These are phyloP conservation scores for Macropis europaea DNA, from an alignment of 2,888 invertebrate species.

Conservation along the genomic window DNA sequence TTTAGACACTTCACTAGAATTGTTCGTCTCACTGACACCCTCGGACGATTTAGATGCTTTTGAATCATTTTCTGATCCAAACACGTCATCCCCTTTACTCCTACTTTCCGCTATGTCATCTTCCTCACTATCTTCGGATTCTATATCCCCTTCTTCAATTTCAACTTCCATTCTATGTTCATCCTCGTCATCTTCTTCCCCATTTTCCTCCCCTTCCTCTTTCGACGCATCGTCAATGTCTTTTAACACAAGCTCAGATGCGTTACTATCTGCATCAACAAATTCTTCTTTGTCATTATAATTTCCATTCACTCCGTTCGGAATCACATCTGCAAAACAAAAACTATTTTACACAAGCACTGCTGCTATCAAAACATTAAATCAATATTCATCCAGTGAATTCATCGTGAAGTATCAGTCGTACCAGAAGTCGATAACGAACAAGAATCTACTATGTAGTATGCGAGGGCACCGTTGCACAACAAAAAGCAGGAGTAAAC, in stretches of 20 bases:
- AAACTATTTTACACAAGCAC: constrained; percentile 5
- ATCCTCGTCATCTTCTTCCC: constrained; percentile 62
- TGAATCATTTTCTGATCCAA: constrained; percentile 52
- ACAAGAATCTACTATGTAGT: too few species aligned
- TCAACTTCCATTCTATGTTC: constrained; percentile 54
- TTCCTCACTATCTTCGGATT: constrained; percentile 57
- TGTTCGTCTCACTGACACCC: constrained; percentile 82
- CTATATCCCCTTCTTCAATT: constrained; percentile 45
- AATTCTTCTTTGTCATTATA: constrained; percentile 72
- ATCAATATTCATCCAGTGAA: too few species aligned
- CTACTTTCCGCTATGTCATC: constrained; percentile 60
- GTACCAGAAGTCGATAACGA: too few species aligned
- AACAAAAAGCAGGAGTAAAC: not conserved
- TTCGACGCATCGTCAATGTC: constrained; percentile 54
- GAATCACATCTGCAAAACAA: constrained; percentile 75
- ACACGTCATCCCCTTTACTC: constrained; percentile 48
- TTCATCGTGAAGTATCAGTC: too few species aligned
- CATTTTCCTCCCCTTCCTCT: constrained; percentile 58
- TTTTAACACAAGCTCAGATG: constrained; percentile 56
- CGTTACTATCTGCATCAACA: constrained; percentile 50
- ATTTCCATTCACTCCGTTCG: constrained; percentile 80
- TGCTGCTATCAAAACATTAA: not conserved
- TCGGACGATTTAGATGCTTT: constrained; percentile 59
- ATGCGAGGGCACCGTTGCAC: too few species aligned
- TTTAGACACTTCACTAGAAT: constrained; percentile 76